A percentile compares a stretch with the other conserved stretches of the same genome.
These are phyloP conservation scores for Ianthella basta DNA, from an alignment of 37 sponge, comb jelly and placozoan genomes.

Conservation along the genomic window DNA sequence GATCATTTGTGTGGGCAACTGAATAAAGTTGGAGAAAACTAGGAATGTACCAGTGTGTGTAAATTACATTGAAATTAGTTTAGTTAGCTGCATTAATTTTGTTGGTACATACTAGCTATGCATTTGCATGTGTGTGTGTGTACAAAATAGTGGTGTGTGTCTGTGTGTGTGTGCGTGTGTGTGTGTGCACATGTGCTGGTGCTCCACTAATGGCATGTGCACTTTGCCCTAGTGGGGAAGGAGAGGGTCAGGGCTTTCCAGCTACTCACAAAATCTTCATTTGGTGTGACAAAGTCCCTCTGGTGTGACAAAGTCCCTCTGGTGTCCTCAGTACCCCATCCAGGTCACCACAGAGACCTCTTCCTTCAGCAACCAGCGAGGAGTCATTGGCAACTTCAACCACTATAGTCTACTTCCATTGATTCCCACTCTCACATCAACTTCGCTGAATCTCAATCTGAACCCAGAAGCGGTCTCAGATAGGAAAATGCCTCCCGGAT, in stretches of 20 bases:
- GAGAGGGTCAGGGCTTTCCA: conserved; percentile 1
- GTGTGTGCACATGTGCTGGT: not conserved
- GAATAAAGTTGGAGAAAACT: no score
- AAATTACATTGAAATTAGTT: no score
- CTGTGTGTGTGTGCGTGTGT: not conserved
- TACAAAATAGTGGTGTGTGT: no score
- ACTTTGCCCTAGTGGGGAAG: not conserved
- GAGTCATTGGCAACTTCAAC: not conserved
- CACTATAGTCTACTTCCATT: not conserved
- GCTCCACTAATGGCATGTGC: not conserved
- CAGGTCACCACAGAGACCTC: not conserved
- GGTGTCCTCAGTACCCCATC: not conserved
- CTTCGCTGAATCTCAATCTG: not conserved
- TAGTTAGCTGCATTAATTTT: no score
- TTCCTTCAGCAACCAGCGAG: not conserved
- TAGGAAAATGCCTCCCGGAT: not conserved
- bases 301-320: not conserved
- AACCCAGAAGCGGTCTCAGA: not conserved
- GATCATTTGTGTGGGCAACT: no score
- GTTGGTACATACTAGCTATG: no score
- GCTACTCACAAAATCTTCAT: conserved; percentile 18
- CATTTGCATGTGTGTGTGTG: no score
- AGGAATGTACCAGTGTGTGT: no score
- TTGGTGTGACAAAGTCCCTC: not conserved
- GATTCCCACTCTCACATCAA: conserved; percentile 15